Conservation (phyloP, 2,888 invertebrate species). For the Lithophane ornitopus region DNA sequence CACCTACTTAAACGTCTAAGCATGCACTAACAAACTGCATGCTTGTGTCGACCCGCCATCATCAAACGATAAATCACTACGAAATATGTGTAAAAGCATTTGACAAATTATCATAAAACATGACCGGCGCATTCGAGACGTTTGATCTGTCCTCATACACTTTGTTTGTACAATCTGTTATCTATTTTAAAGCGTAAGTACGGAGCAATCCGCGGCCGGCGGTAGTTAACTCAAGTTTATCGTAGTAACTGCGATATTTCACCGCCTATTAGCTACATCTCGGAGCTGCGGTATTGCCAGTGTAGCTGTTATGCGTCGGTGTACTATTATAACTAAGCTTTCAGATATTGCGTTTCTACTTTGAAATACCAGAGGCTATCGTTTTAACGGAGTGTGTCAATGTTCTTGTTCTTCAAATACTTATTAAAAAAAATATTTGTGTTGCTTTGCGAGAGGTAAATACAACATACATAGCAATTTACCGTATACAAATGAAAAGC, state of each 20-base stretch:
- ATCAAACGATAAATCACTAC: slow-evolving; percentile 38
- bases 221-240: slow-evolving; percentile 65
- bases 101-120: slow-evolving; percentile 64
- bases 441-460: background rate
- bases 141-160: slow-evolving; percentile 66
- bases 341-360: slow-evolving; percentile 9
- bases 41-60: slow-evolving; percentile 17
- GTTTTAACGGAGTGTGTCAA: background rate
- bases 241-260: slow-evolving; percentile 56
- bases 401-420: background rate
- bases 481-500: background rate
- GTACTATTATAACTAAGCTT: slow-evolving; percentile 16
- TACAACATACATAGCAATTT: background rate
- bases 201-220: slow-evolving; percentile 44
- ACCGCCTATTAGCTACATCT: slow-evolving; percentile 53
- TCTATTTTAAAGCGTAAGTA: slow-evolving; percentile 63
- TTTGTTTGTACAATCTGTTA: slow-evolving; percentile 63
- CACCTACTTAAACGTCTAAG: slow-evolving; percentile 22
- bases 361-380: background rate
- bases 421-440: background rate
- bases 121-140: slow-evolving; percentile 42
- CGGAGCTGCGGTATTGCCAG: slow-evolving; percentile 52
- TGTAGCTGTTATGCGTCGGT: slow-evolving; percentile 14
- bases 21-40: slow-evolving; percentile 16
- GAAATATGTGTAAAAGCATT: slow-evolving; percentile 52